Conservation (phyloP, 1,140 invertebrate genomes). For the Sycophaga agraensis region DNA sequence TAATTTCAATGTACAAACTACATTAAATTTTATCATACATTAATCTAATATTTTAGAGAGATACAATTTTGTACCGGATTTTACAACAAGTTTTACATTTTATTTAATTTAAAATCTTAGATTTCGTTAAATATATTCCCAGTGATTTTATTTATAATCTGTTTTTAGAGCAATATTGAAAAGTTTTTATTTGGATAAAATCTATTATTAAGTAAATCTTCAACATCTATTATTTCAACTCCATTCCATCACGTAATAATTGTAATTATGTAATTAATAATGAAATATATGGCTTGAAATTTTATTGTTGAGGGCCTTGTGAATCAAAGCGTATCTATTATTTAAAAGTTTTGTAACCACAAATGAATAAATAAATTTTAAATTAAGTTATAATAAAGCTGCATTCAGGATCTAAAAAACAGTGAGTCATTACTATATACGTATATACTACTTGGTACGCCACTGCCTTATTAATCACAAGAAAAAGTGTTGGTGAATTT, state of each 20-base stretch:
- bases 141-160: constrained; percentile 12
- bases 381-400: constrained; percentile 2
- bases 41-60: not conserved
- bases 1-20: constrained; percentile 5
- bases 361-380: not conserved
- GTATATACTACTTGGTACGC: not conserved
- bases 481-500: too few species aligned
- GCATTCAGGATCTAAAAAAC: constrained; percentile 8
- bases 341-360: not conserved
- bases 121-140: too few species aligned
- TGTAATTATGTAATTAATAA: not conserved
- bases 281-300: not conserved
- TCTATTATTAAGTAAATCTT: not conserved
- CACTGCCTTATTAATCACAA: constrained; percentile 4
- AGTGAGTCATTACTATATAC: not conserved
- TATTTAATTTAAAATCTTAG: not conserved
- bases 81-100: not conserved
- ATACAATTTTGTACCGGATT: too few species aligned
- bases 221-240: not conserved
- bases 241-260: not conserved
- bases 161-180: not conserved
- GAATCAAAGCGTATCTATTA: not conserved
- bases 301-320: not conserved
- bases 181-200: constrained; percentile 4
- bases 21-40: constrained; percentile 1